Base-by-base conservation (phyloP, 2,888 invertebrate genomes). In the Polydrusus pterygomalis region DNA sequence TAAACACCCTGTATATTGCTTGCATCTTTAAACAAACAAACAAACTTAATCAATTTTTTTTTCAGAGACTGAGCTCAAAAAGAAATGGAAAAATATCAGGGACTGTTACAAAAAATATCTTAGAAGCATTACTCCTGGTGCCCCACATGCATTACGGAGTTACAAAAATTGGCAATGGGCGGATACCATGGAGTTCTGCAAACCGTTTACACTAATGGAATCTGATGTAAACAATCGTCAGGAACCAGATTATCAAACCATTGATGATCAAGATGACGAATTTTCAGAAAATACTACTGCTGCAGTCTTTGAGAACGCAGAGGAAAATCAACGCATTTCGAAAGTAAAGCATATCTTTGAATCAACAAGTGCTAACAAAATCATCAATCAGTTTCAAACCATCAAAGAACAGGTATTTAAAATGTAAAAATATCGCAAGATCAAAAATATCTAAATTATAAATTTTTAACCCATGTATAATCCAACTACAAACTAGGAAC, bases 81-180 rank as follows among this genome's bases (percentile, higher is more conserved):
- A 38, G 15, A 60, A 60, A 60, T 60, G 58, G 58, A 60, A 60
- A 10, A 60, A 60, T 38, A 38, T 60, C 15, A 60, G 58, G 34
- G 58, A 60, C 18, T 38, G 38, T 38, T 60, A 38, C 17, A 60
- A 60, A 18, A 60, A 60, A 38, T 60, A 60, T 9, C 38, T 38
- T 3, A 38, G 40, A 60, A 60, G 58, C n/a, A n/a, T 18, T 18
- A 8, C 9, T 38, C 11, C 38, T 0, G 38, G 18, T 17, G n/a
- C 17, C 30, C 10, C 20, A 2, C 10, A 25, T 38, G 13, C 17
- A 17, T 9, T 60, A 3, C 38, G 58, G 8, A 38, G 38, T 38
- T 38, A 60, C 38, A 60, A 38, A 18, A 60, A 60, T 17, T 60
- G 58, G 58, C 58, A 60, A 38, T 60, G 58, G 58, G 58, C 58